Conservation (phyloP, 1,140 invertebrate genomes). For the Zaprionus gabonicus region DNA sequence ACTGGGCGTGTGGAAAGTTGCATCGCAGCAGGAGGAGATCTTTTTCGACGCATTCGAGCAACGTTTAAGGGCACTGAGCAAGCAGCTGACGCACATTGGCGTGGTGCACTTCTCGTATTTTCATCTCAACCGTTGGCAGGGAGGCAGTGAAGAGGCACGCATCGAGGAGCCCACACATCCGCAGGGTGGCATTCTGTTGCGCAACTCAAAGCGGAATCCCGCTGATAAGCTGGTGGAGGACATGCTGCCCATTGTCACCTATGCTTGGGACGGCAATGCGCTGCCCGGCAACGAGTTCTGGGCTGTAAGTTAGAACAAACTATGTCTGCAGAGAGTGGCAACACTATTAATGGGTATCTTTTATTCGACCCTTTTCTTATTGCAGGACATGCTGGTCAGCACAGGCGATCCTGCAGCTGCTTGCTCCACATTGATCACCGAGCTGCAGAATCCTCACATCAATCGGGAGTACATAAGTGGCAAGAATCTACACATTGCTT, state of each 20-base stretch:
- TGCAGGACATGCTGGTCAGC: constrained; percentile 22
- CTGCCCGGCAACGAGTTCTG: constrained; percentile 88
- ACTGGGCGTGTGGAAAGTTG: constrained; percentile 68
- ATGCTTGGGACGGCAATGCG: constrained; percentile 89
- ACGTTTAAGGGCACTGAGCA: constrained; percentile 58
- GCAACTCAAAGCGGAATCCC: constrained; percentile 61
- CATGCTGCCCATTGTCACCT: constrained; percentile 86
- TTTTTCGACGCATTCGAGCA: constrained; percentile 75
- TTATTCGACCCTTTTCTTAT: not conserved
- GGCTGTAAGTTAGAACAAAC: constrained; percentile 54
- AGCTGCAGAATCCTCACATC: constrained; percentile 87
- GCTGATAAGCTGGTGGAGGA: constrained; percentile 57
- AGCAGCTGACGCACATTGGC: constrained; percentile 56
- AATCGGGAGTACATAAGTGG: constrained; percentile 85
- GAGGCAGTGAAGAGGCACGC: constrained; percentile 51
- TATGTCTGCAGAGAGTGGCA: not conserved
- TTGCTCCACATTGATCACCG: constrained; percentile 86
- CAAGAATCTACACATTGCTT: constrained; percentile 85
- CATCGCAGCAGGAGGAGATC: constrained; percentile 51
- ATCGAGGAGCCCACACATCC: constrained; percentile 55
- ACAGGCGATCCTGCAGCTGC: constrained; percentile 88
- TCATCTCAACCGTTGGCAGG: constrained; percentile 27
- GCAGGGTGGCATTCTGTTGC: constrained; percentile 59
- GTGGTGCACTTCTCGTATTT: constrained; percentile 83
- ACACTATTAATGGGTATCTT: not conserved